Evolutionary conservation across 2,888 invertebrate species (phyloP).

Genomic region (Harpalus rubripes): DNA sequence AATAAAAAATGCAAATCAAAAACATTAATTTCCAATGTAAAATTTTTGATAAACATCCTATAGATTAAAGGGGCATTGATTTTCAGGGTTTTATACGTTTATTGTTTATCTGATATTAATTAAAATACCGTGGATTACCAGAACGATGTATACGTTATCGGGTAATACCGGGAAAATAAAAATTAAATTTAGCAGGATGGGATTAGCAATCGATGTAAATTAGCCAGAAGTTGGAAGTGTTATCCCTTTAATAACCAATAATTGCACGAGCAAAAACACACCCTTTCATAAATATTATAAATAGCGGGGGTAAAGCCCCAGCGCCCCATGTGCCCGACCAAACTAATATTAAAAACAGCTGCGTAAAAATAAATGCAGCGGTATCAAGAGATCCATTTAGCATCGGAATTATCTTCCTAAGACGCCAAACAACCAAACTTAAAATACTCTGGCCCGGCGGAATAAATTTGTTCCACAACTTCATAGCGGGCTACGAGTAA

Average conservation of each 20-base stretch:
- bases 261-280: constrained; percentile 51
- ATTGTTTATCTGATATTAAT: constrained; percentile 1
- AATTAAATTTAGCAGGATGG: constrained; percentile 15
- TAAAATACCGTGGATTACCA: neutral
- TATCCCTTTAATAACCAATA: constrained; percentile 59
- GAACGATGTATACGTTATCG: constrained; percentile 20
- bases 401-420: constrained; percentile 39
- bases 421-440: constrained; percentile 41
- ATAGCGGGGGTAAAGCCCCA: constrained; percentile 37
- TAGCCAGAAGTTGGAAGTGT: constrained; percentile 13
- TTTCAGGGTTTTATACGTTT: neutral
- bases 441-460: constrained; percentile 48
- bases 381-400: constrained; percentile 60
- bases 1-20: no score
- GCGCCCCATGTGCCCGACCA: constrained; percentile 49
- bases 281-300: constrained; percentile 56
- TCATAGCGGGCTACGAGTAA: constrained; percentile 18
- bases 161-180: constrained; percentile 14
- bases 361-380: constrained; percentile 56
- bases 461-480: constrained; percentile 58
- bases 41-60: no score
- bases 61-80: no score
- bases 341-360: constrained; percentile 59
- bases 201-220: constrained; percentile 28
- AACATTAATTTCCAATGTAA: no score